These are phyloP conservation scores for Monopis laevigella DNA, from an alignment of 2,888 invertebrate genomes.

Conservation along the genomic window DNA sequence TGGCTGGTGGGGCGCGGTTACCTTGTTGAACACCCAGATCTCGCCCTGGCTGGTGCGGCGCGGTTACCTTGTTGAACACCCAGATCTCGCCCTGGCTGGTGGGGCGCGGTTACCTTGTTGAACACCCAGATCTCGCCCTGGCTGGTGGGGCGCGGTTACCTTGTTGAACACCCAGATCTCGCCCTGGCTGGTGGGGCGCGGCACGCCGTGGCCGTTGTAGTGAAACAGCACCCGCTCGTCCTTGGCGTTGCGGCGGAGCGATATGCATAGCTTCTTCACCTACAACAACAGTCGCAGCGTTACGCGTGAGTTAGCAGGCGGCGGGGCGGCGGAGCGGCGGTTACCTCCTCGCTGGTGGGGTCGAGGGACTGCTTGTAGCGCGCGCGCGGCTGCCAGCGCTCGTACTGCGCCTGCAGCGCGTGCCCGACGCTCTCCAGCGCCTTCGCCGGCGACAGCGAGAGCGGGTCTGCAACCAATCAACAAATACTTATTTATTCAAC, in stretches of 20 bases:
- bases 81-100: too few relatives aligned
- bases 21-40: slow-evolving; percentile 99
- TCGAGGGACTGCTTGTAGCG: slow-evolving; percentile 97
- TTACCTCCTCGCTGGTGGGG: slow-evolving; percentile 93
- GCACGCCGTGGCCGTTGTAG: slow-evolving; percentile 99
- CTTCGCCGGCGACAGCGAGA: slow-evolving; percentile 87
- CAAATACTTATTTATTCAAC: slow-evolving; percentile 14
- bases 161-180: slow-evolving; percentile 99
- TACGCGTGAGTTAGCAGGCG: too few relatives aligned
- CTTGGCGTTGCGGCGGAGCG: slow-evolving; percentile 94
- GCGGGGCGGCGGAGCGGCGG: too few relatives aligned
- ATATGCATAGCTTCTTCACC: slow-evolving; percentile 95
- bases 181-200: slow-evolving; percentile 96
- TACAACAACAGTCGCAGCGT: slow-evolving; percentile 20
- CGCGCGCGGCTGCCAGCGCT: slow-evolving; percentile 98
- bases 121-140: slow-evolving; percentile 99
- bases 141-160: slow-evolving; percentile 92
- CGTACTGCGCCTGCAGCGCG: slow-evolving; percentile 95
- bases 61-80: too few relatives aligned
- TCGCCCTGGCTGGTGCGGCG: slow-evolving; percentile 98
- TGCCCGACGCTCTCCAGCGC: slow-evolving; percentile 92
- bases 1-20: too few relatives aligned
- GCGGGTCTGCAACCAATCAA: slow-evolving; percentile 88
- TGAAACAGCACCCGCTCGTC: slow-evolving; percentile 98
- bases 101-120: slow-evolving; percentile 91